Evolutionary conservation across 2,113 vertebrate genomes (phyloP), one percentile per base, ranked within the genome.

Genomic region (Ptilonorhynchus violaceus): DNA sequence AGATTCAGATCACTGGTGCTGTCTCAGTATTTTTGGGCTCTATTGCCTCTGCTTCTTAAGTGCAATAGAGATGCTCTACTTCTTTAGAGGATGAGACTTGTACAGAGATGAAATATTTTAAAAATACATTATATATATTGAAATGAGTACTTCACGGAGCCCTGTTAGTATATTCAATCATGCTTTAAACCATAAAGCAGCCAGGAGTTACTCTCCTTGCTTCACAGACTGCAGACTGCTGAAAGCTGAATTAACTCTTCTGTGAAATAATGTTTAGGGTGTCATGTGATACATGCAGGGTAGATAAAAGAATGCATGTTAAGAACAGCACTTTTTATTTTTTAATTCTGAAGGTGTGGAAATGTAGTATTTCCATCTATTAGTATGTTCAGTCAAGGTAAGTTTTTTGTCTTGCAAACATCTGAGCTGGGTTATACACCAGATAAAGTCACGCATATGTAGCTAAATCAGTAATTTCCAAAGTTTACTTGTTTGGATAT

Each of bases 121-220:
- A 81, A 91, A 95, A 96, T 76, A 46, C n/a, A 88, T 47, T 96
- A 81, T 11, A 93, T 69, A 91, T 91, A 95, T 89, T 95, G 77
- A 86, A 94, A 95, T 83, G 81, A 96, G 90, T 90, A 95, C 75
- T 96, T 95, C 80, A 74, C 12, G 53, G 86, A 97, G 50, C 33
- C 69, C 91, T 97, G 96, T 97, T 74, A 91, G 85, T 94, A 68
- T 87, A 69, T 63, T 90, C 93, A 85, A 81, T 95, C 92, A 94
- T 95, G 63, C 69, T 94, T 93, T 84, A 91, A 90, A 75, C 42
- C 63, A 97, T 85, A 97, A 93, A 95, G 64, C 83, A 82, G 74
- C 21, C 64, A 95, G 58, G 72, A 79, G 50, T 92, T 85, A 93
- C 87, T 91, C 69, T 94, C 81, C 67, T 87, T 84, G 58, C 92